Evolutionary conservation across 2,888 invertebrate species (phyloP).

Genomic region (Hyposoter didymator): DNA sequence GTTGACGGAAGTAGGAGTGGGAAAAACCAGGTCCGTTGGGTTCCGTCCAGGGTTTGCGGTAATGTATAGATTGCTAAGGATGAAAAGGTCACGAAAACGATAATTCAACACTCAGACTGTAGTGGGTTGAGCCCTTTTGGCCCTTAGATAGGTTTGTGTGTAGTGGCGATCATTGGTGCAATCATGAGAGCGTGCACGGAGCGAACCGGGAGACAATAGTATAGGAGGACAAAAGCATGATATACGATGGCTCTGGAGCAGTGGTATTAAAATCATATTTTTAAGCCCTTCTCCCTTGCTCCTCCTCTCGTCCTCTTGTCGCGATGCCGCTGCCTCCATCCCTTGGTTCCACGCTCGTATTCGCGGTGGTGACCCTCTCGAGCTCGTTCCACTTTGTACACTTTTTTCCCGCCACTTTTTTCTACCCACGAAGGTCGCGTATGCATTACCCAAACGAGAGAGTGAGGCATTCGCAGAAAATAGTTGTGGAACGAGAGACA

Average conservation of each 20-base stretch:
- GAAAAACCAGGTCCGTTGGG: constrained; percentile 49
- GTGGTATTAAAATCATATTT: constrained; percentile 84
- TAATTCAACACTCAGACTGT: background rate
- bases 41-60: constrained; percentile 53
- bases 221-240: constrained; percentile 83
- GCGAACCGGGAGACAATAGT: constrained; percentile 81
- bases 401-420: constrained; percentile 49
- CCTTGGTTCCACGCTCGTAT: constrained; percentile 31
- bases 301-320: constrained; percentile 40
- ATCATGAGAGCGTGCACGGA: constrained; percentile 74
- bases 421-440: constrained; percentile 32
- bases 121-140: constrained; percentile 23
- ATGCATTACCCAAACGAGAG: constrained; percentile 29
- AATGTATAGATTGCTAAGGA: constrained; percentile 12
- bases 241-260: constrained; percentile 80
- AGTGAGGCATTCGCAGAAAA: constrained; percentile 23
- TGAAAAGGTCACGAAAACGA: constrained; percentile 10
- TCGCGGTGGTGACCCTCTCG: constrained; percentile 11
- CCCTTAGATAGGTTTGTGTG: constrained; percentile 4
- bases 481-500: background rate
- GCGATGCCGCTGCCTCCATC: background rate
- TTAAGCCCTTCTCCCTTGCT: constrained; percentile 76
- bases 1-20: constrained; percentile 43
- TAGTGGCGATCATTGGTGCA: constrained; percentile 54
- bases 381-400: constrained; percentile 33